Percentiles rank a stretch among this genome's conserved stretches.
phyloP scores from a whole-genome alignment of 2,888 invertebrate species.

The Apamea sordens region DNA sequence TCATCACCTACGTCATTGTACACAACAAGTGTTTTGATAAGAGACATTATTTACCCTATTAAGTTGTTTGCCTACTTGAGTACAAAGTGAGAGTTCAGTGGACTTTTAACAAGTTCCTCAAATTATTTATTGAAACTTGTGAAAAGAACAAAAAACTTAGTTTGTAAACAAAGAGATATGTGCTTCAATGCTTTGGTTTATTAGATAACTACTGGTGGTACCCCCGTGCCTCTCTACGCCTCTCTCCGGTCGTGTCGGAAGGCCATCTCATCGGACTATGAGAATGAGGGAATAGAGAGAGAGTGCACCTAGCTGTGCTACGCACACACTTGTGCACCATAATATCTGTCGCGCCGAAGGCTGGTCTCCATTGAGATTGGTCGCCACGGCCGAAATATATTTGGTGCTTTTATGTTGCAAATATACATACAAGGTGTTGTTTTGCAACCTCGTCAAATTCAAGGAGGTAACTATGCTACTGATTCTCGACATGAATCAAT shows the following conservation, averaged over 20 bases:
- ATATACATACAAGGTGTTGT: no score
- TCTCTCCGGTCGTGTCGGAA: background rate
- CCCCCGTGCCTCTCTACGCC: no score
- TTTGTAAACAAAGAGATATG: background rate
- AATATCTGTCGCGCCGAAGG: background rate
- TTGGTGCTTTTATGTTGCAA: background rate
- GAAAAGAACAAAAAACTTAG: background rate
- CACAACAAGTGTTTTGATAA: background rate
- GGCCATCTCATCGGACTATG: background rate
- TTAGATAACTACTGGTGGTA: background rate
- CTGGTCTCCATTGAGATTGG: background rate
- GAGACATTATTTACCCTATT: slow-evolving; percentile 4
- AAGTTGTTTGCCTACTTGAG: slow-evolving; percentile 11
- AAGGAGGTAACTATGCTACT: no score
- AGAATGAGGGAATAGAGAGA: background rate
- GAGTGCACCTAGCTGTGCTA: background rate
- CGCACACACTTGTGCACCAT: background rate
- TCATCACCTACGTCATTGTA: background rate
- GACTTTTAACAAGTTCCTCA: slow-evolving; percentile 1
- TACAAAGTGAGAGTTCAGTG: slow-evolving; percentile 18
- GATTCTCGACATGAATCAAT: no score
- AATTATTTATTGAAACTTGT: background rate
- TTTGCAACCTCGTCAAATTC: no score
- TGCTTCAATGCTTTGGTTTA: background rate
- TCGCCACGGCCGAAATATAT: no score